phyloP scores from a whole-genome alignment of 2,113 vertebrate genomes.

The Alexandromys fortis region DNA sequence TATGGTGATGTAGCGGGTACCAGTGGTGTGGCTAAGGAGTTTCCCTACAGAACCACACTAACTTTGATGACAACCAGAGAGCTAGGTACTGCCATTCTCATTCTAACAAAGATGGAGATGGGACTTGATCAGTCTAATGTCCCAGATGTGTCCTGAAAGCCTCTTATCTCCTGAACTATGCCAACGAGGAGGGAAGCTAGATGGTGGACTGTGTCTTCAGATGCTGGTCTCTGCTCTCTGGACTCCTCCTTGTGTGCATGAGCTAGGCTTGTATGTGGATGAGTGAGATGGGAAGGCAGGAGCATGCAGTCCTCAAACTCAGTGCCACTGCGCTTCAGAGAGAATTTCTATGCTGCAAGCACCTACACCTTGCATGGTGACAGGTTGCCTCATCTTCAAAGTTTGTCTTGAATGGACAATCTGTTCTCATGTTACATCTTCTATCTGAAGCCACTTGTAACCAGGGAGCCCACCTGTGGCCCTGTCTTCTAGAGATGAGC shows the following conservation, averaged over 20 bases:
- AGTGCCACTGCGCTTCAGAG: background rate
- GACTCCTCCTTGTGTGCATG: background rate
- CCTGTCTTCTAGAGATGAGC: background rate
- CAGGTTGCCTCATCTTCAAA: background rate
- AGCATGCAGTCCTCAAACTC: no score
- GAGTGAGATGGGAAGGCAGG: background rate
- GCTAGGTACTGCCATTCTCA: background rate
- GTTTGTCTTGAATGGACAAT: background rate
- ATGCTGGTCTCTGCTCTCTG: background rate
- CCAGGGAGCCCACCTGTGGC: background rate
- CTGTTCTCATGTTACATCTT: background rate
- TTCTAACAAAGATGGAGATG: background rate
- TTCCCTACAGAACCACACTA: background rate
- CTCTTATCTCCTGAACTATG: background rate
- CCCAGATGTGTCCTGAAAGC: background rate
- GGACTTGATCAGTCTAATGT: background rate
- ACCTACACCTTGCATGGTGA: background rate
- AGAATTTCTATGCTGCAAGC: background rate
- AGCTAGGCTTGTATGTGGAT: background rate
- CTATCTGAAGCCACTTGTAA: background rate
- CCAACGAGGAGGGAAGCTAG: background rate
- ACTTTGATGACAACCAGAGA: background rate
- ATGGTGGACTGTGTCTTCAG: background rate
- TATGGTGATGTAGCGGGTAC: background rate
- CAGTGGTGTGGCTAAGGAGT: no score